Evolutionary conservation across 2,797 vertebrate species (phyloP), one percentile per base, ranked within the genome.

Genomic region (Molossus alvarezi): DNA sequence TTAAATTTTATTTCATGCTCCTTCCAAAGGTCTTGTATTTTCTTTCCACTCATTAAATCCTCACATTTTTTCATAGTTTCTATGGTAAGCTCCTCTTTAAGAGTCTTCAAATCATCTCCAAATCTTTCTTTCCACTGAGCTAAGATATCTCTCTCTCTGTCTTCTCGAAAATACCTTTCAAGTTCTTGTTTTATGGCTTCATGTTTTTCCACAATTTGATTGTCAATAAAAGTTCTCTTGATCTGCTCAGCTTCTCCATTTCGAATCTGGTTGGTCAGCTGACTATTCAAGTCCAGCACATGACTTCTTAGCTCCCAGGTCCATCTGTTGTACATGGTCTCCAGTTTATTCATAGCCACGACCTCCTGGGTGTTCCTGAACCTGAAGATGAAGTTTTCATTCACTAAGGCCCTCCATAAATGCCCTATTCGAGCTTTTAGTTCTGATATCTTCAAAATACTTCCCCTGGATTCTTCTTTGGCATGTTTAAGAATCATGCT

Each of bases 311-410:
- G 96, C 6, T 53, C 1, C 99, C 98, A 99, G 53, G 98, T 97
- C 98, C 98, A 98, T 17, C 98, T 97, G 0, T 97, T 97, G n/a
- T 98, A 98, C 2, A 95, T 53, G 0, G 17, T 95, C 86, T 99
- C 99, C 71, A 99, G 95, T 88, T 95, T 98, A 86, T 97, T 98
- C 96, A 98, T 99, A 0, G 64, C 89, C 27, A 98, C 92, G 4
- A 99, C 97, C 85, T 99, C 98, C 17, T 93, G 9, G 0, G 98
- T 98, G 62, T 99, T 99, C 97, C 97, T 99, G 89, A 99, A 99
- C 71, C 97, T 99, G 77, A 99, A 99, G 77, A 99, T 95, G 93
- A 99, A 99, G 41, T 99, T 98, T 88, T 99, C 98, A 1, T 98
- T 98, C 82, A 98, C 72, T 33, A 99, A 90, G 4, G 98, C 98